Percentiles rank a stretch among this genome's conserved stretches.
These are phyloP conservation scores for Thomomys bottae DNA, from an alignment of 2,113 vertebrate genomes.

Conservation along the genomic window DNA sequence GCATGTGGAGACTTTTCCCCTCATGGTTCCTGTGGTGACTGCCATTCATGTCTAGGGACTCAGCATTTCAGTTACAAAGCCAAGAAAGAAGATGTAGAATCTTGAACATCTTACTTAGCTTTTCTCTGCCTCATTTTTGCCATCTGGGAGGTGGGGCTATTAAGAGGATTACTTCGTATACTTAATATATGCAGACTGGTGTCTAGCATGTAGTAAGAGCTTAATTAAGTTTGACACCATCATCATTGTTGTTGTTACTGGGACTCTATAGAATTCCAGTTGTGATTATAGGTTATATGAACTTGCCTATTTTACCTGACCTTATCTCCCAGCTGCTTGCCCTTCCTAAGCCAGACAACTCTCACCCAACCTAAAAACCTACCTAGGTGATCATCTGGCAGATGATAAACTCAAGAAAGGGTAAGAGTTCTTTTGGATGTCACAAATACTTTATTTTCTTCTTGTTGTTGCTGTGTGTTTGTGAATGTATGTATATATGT, in stretches of 20 bases:
- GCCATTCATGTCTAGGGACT: not conserved
- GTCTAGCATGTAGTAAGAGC: not conserved
- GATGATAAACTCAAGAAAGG: not conserved
- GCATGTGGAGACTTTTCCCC: not conserved
- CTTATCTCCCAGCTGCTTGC: not conserved
- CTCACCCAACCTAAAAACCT: not conserved
- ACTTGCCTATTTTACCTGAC: not conserved
- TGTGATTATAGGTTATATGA: not conserved
- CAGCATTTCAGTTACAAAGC: not conserved
- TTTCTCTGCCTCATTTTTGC: slow-evolving; percentile 34
- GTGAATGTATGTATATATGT: no score
- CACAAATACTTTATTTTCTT: no score
- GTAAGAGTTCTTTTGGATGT: not conserved
- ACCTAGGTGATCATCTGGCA: not conserved
- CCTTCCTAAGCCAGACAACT: slow-evolving; percentile 42
- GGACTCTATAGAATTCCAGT: slow-evolving; percentile 6
- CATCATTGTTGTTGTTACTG: not conserved
- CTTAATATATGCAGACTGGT: not conserved
- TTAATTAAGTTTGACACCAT: not conserved
- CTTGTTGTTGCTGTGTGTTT: no score
- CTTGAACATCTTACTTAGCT: not conserved
- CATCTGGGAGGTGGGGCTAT: not conserved
- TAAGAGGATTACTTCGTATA: not conserved
- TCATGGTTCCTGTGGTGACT: slow-evolving; percentile 8
- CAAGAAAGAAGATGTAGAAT: not conserved